Base-by-base conservation (phyloP, 2,113 vertebrate species). In the Dermatemys mawii region DNA sequence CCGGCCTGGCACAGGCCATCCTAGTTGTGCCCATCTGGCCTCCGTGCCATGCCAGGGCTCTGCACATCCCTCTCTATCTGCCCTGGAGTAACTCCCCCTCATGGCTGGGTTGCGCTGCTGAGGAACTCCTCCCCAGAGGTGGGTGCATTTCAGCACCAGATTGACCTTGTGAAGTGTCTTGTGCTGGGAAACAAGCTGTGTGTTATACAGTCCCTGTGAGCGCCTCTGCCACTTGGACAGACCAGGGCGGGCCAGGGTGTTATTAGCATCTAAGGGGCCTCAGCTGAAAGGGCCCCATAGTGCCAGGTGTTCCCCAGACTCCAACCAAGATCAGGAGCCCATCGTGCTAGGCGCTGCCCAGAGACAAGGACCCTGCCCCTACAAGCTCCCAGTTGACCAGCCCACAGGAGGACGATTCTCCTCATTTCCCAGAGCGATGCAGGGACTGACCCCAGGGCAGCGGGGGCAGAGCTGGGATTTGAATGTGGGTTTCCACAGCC, bases 291-390 rank as follows among this genome's bases (percentile, higher is more conserved):
- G 60, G 32, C 96, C 91, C 83, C 91, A 95, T 91, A 94, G 73
- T 32, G 90, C 96, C 91, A 70, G 86, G 90, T 92, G 83, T 90
- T 60, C n/a, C 57, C 93, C 93, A 94, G 95, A 97, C 94, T 95
- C 90, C 86, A 78, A 22, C 93, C 75, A 95, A 96, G 96, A 92
- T 94, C 95, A 21, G 22, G 46, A 29, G 48, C 35, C 50, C 22
- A 2, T 41, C 17, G 4, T 2, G 3, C 22, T 4, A 17, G 35
- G 51, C 7, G 19, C 51, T 53, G 51, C 51, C 19, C 73, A n/a
- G 35, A n/a, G n/a, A 41, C 73, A n/a, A 5, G 2, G 12, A 13
- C 57, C 29, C 73, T 46, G 21, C 21, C 73, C 73, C 38, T 1
- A 13, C 11, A 14, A 78, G 75, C 75, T 48, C 75, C 41, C 75